phyloP scores from a whole-genome alignment of 2,113 vertebrate species.

The Notarius quadriscutis region DNA sequence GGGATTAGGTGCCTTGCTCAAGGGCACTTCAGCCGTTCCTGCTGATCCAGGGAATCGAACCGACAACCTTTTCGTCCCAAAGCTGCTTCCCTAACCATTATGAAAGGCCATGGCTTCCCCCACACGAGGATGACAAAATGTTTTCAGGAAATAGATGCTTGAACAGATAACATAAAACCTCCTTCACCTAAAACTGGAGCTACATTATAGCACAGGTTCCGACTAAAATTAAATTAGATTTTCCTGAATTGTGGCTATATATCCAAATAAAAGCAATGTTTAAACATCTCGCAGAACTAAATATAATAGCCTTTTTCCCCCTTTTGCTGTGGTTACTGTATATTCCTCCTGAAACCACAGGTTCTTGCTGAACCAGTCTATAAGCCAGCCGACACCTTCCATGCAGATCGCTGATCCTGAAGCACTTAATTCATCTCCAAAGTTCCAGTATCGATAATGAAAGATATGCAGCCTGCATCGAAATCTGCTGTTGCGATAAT shows the following conservation, averaged over 20 bases:
- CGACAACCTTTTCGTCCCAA: too few species aligned
- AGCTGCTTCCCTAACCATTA: too few species aligned
- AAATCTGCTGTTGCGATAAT: neutral
- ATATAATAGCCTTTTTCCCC: too few species aligned
- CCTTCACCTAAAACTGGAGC: neutral
- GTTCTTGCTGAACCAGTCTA: neutral
- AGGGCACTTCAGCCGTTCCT: too few species aligned
- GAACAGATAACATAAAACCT: neutral
- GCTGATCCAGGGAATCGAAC: too few species aligned
- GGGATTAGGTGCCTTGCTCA: too few species aligned
- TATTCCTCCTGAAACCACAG: neutral
- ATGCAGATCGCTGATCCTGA: neutral
- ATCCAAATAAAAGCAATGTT: neutral
- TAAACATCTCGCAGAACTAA: neutral
- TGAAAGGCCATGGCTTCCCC: too few species aligned
- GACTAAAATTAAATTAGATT: too few species aligned
- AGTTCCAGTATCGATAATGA: neutral
- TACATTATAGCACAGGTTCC: neutral
- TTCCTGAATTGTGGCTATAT: neutral
- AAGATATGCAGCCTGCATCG: neutral
- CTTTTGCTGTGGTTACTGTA: neutral
- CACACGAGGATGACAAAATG: neutral
- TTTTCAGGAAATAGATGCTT: neutral
- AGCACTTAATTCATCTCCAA: neutral
- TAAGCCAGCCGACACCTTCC: neutral